These are phyloP conservation scores for Morinoia aosen DNA, from an alignment of 2,888 invertebrate species.

Conservation along the genomic window DNA sequence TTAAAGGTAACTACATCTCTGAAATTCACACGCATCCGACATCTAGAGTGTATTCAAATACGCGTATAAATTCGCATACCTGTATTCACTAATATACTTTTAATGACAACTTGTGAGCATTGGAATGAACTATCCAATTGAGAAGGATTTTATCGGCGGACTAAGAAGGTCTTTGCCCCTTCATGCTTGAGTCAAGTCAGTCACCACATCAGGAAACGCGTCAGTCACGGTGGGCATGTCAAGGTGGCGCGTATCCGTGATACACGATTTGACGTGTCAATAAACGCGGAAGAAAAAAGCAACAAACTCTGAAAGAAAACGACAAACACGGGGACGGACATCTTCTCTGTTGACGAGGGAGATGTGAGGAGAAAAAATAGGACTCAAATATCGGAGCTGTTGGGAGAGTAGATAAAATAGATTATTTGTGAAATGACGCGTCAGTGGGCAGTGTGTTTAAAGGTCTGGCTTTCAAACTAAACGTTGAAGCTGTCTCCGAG, in stretches of 20 bases:
- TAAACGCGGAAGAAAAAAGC: background rate
- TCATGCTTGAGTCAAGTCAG: background rate
- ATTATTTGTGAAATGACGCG: background rate
- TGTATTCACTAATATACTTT: too few species aligned
- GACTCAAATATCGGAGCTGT: background rate
- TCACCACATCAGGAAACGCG: background rate
- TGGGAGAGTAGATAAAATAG: background rate
- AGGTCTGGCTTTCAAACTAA: background rate
- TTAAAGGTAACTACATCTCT: too few species aligned
- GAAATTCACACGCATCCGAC: too few species aligned
- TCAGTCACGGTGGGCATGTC: background rate
- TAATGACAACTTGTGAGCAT: too few species aligned
- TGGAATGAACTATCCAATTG: too few species aligned
- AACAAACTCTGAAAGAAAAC: background rate
- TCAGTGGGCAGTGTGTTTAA: background rate
- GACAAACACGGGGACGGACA: background rate
- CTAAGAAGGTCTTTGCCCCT: background rate
- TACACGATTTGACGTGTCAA: constrained; percentile 12
- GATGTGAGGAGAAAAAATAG: background rate
- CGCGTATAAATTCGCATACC: too few species aligned
- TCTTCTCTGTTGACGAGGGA: background rate
- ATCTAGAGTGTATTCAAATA: too few species aligned
- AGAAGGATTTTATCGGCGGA: background rate
- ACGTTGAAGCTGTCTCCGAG: background rate
- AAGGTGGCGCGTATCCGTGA: background rate